Percentiles rank a stretch among this genome's conserved stretches.
Conservation (phyloP, 2,888 invertebrate species). For the Machimus atricapillus region DNA sequence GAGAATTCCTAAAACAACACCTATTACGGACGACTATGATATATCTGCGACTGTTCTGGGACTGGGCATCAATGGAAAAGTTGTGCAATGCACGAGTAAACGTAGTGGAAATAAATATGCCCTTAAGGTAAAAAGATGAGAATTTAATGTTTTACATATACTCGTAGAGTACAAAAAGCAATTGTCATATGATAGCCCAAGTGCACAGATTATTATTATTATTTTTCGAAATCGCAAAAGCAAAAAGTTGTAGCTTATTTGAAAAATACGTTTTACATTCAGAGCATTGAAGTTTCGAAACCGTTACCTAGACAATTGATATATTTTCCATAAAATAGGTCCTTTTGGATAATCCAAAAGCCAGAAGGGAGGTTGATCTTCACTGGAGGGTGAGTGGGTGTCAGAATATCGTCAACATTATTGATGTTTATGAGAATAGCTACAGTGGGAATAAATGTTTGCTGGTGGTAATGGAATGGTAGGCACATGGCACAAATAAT, state of each 20-base stretch:
- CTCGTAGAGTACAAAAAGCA: too few relatives aligned
- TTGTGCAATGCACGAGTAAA: constrained; percentile 90
- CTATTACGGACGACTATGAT: constrained; percentile 89
- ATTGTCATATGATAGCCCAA: too few relatives aligned
- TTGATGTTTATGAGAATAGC: constrained; percentile 96
- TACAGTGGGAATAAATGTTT: constrained; percentile 91
- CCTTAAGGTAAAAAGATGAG: constrained; percentile 74
- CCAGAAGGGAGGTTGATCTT: constrained; percentile 92
- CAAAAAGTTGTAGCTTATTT: too few relatives aligned
- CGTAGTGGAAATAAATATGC: constrained; percentile 82
- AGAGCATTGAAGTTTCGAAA: too few relatives aligned
- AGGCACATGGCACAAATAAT: constrained; percentile 42
- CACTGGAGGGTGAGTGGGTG: constrained; percentile 94
- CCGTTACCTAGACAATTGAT: background rate
- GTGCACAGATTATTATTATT: too few relatives aligned
- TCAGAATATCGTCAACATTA: constrained; percentile 87
- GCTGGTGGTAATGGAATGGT: constrained; percentile 99
- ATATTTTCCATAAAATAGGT: constrained; percentile 65
- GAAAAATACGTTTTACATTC: too few relatives aligned
- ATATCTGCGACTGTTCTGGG: constrained; percentile 93
- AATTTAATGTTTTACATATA: too few relatives aligned
- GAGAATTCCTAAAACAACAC: constrained; percentile 73
- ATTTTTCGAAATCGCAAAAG: too few relatives aligned
- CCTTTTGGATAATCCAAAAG: constrained; percentile 89
- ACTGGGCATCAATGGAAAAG: constrained; percentile 98